phyloP scores from a whole-genome alignment of 2,113 vertebrate species.

The Aptenodytes forsteri region DNA sequence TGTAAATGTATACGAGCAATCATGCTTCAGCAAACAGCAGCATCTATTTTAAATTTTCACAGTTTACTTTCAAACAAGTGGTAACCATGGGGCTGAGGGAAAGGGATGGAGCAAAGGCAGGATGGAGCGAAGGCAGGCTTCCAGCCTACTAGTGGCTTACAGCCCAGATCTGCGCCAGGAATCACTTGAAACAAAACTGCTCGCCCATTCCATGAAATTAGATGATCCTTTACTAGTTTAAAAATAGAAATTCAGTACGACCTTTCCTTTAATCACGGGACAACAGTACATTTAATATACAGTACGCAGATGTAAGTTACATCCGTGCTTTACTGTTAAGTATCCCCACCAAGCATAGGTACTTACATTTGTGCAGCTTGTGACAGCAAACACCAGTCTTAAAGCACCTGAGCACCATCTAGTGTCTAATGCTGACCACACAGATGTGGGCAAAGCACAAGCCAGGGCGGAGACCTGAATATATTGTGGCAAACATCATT shows the following conservation, averaged over 20 bases:
- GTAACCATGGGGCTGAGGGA: neutral
- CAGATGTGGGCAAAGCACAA: neutral
- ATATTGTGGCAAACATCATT: accelerated
- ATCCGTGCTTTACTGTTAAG: neutral
- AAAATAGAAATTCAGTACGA: accelerated
- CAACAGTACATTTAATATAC: neutral
- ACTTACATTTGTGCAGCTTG: neutral
- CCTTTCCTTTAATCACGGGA: neutral
- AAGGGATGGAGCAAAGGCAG: neutral
- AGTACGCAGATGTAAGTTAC: accelerated
- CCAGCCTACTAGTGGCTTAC: neutral
- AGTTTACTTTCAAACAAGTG: neutral
- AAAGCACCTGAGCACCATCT: slow-evolving; percentile 26
- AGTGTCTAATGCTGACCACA: neutral
- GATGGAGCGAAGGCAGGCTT: neutral
- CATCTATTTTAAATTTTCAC: neutral
- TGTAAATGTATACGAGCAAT: neutral
- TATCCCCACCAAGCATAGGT: neutral
- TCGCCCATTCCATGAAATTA: accelerated
- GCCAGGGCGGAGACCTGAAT: neutral
- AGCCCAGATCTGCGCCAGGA: neutral
- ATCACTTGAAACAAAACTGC: neutral
- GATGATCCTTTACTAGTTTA: accelerated
- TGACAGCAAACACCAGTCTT: neutral
- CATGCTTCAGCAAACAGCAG: neutral